A percentile compares a stretch with the other conserved stretches of the same genome.
Conservation (phyloP, 2,113 vertebrate species). For the Isurus oxyrinchus region DNA sequence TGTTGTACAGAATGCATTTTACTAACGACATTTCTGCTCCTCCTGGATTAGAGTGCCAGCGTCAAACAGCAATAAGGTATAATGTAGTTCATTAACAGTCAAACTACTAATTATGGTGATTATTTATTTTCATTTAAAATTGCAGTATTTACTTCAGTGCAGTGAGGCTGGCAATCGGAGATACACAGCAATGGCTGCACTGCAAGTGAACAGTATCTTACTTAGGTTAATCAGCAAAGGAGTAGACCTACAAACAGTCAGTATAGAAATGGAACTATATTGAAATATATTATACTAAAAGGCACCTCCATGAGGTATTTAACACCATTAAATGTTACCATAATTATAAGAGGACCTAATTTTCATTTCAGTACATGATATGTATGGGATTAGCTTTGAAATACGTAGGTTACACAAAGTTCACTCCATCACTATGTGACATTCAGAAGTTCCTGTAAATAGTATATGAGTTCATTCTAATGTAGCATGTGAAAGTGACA, state of each 20-base stretch:
- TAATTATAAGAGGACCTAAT: not conserved
- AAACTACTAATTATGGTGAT: not conserved
- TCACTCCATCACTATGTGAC: not conserved
- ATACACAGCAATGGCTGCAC: not conserved
- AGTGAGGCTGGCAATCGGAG: not conserved
- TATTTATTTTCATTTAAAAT: not conserved
- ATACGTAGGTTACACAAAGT: not conserved
- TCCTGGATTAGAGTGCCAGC: not conserved
- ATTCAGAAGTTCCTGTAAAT: not conserved
- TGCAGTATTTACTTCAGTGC: not conserved
- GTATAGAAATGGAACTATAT: not conserved
- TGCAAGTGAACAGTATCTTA: not conserved
- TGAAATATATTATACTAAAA: not conserved
- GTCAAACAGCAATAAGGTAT: not conserved
- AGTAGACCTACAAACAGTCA: not conserved
- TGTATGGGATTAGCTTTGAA: not conserved
- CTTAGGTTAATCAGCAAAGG: not conserved
- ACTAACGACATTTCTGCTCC: not conserved
- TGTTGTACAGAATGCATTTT: not conserved
- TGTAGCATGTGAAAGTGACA: not conserved
- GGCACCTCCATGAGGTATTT: not conserved
- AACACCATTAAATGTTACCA: not conserved
- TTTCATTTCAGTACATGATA: not conserved
- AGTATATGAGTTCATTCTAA: not conserved
- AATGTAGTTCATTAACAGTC: not conserved